Conservation (phyloP, 2,888 invertebrate genomes). For the Oligia latruncula region DNA sequence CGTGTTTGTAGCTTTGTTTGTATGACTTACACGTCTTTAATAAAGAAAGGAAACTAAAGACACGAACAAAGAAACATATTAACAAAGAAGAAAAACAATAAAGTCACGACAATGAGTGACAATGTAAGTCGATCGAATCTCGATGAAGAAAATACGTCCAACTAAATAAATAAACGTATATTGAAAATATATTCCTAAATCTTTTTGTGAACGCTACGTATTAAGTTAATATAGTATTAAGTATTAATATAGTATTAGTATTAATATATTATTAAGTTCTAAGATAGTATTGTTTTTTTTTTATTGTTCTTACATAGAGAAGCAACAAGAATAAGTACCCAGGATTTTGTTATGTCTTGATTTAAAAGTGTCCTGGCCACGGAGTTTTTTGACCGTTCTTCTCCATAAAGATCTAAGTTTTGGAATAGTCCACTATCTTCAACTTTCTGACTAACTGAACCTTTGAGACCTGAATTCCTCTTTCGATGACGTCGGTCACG, state of each 20-base stretch:
- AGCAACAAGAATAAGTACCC: neutral
- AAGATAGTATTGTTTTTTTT: neutral
- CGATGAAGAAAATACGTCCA: constrained; percentile 10
- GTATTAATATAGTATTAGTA: no score
- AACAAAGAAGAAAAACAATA: constrained; percentile 33
- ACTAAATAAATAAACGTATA: constrained; percentile 2
- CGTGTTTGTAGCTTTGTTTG: neutral
- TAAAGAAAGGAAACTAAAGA: neutral
- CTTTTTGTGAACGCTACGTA: neutral
- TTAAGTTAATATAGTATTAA: neutral
- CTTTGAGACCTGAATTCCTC: no score
- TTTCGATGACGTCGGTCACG: no score
- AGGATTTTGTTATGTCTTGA: neutral
- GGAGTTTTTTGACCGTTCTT: neutral
- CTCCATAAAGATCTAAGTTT: neutral
- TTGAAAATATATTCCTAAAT: neutral
- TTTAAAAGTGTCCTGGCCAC: neutral
- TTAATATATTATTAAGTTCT: neutral
- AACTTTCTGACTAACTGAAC: neutral
- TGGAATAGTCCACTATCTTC: neutral
- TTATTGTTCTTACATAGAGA: neutral
- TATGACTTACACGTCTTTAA: constrained; percentile 13
- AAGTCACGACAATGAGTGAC: constrained; percentile 21
- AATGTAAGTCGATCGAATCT: constrained; percentile 19
- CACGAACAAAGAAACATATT: constrained; percentile 25